phyloP scores from a whole-genome alignment of 2,888 invertebrate species.

The Nomada fucata region DNA sequence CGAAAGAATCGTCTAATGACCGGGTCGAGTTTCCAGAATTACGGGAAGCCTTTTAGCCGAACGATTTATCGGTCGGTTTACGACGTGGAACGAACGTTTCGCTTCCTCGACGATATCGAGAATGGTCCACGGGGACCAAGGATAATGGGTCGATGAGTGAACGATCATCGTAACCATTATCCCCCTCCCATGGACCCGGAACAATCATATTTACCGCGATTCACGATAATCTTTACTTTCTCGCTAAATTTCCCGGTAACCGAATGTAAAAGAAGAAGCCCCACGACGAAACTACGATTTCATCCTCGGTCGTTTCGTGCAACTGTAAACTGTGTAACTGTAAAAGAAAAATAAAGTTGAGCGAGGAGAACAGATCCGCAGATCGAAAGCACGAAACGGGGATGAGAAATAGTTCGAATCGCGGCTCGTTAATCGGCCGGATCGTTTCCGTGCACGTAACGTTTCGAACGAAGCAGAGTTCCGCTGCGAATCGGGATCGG shows the following conservation, averaged over 20 bases:
- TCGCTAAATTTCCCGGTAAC: background rate
- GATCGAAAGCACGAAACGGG: background rate
- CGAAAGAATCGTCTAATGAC: constrained; percentile 47
- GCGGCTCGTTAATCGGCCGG: constrained; percentile 11
- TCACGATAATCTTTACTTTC: constrained; percentile 27
- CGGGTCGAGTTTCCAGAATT: constrained; percentile 61
- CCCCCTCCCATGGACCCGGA: constrained; percentile 23
- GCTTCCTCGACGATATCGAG: constrained; percentile 70
- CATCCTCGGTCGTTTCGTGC: too few species aligned
- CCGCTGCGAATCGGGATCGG: constrained; percentile 17
- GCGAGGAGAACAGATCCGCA: background rate
- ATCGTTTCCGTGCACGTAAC: constrained; percentile 19
- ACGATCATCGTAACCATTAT: constrained; percentile 55
- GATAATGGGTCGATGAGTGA: constrained; percentile 64
- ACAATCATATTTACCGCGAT: constrained; percentile 45
- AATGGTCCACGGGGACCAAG: constrained; percentile 42
- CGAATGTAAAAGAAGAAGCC: too few species aligned
- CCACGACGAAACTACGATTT: too few species aligned
- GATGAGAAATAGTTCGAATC: background rate
- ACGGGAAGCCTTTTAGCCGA: constrained; percentile 55
- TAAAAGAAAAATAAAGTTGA: too few species aligned
- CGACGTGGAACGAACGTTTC: constrained; percentile 57
- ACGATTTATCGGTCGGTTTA: constrained; percentile 62
- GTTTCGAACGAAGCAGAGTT: constrained; percentile 11
- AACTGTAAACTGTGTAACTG: too few species aligned